These are phyloP conservation scores for Molossus molossus DNA, from an alignment of 2,797 vertebrate species.

Conservation along the genomic window DNA sequence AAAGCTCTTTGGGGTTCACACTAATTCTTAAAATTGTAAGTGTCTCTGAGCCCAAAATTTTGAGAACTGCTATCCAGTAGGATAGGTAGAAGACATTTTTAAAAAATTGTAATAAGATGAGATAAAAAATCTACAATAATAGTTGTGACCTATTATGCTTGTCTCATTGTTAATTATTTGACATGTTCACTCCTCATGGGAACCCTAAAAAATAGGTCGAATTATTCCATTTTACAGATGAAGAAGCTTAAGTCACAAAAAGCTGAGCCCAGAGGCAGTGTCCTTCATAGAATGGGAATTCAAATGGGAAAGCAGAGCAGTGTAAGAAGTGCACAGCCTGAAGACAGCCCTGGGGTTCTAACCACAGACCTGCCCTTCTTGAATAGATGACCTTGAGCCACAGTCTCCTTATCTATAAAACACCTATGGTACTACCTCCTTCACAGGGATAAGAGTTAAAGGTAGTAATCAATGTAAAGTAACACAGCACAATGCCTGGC, in stretches of 20 bases:
- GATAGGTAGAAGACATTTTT: not conserved
- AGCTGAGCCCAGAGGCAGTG: not conserved
- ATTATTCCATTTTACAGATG: not conserved
- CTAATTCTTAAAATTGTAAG: not conserved
- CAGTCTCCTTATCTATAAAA: not conserved
- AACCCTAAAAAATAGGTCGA: not conserved
- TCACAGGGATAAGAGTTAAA: constrained; percentile 5
- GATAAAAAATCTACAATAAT: not conserved
- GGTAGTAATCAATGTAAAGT: not conserved
- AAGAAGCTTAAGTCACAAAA: not conserved
- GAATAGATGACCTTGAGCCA: not conserved
- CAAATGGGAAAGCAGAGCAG: not conserved
- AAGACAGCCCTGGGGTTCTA: not conserved
- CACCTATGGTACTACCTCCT: not conserved
- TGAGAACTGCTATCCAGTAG: not conserved
- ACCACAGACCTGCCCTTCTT: not conserved
- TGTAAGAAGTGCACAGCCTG: not conserved
- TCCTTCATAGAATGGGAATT: not conserved
- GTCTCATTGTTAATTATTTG: not conserved
- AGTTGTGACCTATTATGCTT: not conserved
- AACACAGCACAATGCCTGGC: not conserved
- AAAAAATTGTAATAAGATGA: not conserved
- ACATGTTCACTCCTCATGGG: not conserved
- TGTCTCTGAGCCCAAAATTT: not conserved
- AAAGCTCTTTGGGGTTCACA: not conserved